phyloP scores from a whole-genome alignment of 2,888 invertebrate genomes.

The Onchidella celtica region DNA sequence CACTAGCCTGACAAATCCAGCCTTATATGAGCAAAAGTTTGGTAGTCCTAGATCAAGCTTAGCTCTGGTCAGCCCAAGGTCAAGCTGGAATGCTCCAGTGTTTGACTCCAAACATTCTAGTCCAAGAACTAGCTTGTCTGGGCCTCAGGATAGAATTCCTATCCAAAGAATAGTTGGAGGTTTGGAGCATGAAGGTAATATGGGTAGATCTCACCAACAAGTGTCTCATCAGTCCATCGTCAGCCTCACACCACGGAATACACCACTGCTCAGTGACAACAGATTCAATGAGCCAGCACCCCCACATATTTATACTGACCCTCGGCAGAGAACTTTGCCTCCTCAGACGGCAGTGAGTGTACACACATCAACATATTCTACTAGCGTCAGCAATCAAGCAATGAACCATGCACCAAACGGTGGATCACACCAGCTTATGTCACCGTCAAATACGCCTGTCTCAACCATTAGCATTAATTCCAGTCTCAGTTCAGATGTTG shows the following conservation, averaged over 20 bases:
- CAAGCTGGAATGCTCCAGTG: constrained; percentile 78
- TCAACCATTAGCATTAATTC: constrained; percentile 2
- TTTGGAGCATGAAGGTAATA: constrained; percentile 43
- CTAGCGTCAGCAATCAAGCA: neutral
- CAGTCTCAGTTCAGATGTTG: constrained; percentile 36
- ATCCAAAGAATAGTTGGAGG: constrained; percentile 47
- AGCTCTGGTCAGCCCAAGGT: constrained; percentile 67
- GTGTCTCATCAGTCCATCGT: constrained; percentile 55
- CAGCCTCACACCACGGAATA: constrained; percentile 56
- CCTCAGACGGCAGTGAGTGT: constrained; percentile 57
- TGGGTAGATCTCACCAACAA: neutral
- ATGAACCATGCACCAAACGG: constrained; percentile 27
- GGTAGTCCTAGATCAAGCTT: constrained; percentile 68
- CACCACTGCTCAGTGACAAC: constrained; percentile 61
- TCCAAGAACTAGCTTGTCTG: constrained; percentile 77
- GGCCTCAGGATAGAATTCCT: constrained; percentile 61
- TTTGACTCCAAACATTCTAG: constrained; percentile 82
- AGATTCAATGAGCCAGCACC: constrained; percentile 71
- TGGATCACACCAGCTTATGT: neutral
- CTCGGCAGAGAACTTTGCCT: constrained; percentile 62
- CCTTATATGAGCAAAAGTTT: constrained; percentile 66
- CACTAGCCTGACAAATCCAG: constrained; percentile 67
- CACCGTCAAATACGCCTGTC: constrained; percentile 6
- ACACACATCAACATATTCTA: constrained; percentile 2
- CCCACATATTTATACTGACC: constrained; percentile 65